Base-by-base conservation (phyloP, 1,140 invertebrate genomes). In the Aradophagus sp. region DNA sequence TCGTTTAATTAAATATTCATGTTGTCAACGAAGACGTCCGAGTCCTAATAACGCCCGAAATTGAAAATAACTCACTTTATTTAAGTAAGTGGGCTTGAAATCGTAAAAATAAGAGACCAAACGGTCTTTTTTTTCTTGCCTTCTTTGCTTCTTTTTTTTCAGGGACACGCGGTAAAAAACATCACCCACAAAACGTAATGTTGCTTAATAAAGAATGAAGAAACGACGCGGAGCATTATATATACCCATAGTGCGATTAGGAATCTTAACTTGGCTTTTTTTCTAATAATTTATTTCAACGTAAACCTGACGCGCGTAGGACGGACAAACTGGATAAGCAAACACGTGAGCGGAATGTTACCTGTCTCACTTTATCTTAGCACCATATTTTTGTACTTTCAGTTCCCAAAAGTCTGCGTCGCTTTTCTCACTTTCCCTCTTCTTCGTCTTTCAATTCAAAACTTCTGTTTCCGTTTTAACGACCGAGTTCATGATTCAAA, bases 281-380 rank as follows among this genome's bases (percentile, higher is more conserved):
- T 62, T 70, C 67, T 70, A 63, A 63, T 63, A 58, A 63, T 63
- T 70, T 70, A 63, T 70, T 70, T 70, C 52, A 58, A 35, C 67
- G 59, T 47, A 48, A 52, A 65, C 52, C 55, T 58, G 62, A 73
- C 50, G 35, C 50, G 62, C 62, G 70, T 73, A 63, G 62, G 63
- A 67, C 35, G 70, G 52, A 62, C 63, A 67, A 71, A 71, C 68
- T 71, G 52, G 68, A 71, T 71, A 71, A 71, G 68, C 68, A 61
- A 73, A 67, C 63, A 63, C 48, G 58, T 53, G 50, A 73, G 50
- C 55, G 56, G 63, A 67, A 67, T 73, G 56, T 73, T 62, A 67
- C 63, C 70, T 62, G 61, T 67, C 61, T 73, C 61, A 50, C 56
- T 65, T 72, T 72, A 65, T 72, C 68, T 41, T 36, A 16, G 23